Evolutionary conservation across 1,140 invertebrate species (phyloP), one percentile per base, ranked within the genome.

Genomic region (Temnothorax longispinosus): DNA sequence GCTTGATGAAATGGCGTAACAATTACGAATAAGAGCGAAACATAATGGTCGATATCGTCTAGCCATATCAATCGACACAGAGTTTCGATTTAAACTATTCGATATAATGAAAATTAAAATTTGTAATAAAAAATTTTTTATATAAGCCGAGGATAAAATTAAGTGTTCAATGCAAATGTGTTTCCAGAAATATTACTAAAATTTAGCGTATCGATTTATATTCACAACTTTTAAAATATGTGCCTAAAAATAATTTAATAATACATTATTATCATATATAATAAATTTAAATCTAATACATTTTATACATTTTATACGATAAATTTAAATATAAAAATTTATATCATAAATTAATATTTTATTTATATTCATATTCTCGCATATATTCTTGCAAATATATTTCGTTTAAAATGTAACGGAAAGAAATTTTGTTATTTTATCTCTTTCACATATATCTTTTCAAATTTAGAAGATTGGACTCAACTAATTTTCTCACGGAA

Each of bases 1-100:
- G 13, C 27, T 32, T 35, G 13, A 47, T 21, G 52, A 82, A 72
- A 82, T 74, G 52, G 60, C 41, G n/a, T 72, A 74, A 82, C 58
- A 38, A 82, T 58, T 18, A 52, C 41, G 52, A 82, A 47, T 58
- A 72, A 32, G 11, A 21, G 41, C 62, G 18, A 50, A 27, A 6
- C 32, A 52, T 13, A 38, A 64, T n/a, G 1, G 27, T 64, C n/a
- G 35, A 41, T 50, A 50, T 50, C 8, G 8, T 47, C 58, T 18
- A 78, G 32, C n/a, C 8, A 69, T 5, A 8, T 5, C 3, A 38
- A 38, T n/a, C 3, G 64, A n/a, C 15, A 27, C 15, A 52, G 27
- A 27, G 7, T 52, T 72, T 7, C 69, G 35, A 32, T 54, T 67
- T 44, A 4, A 67, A 67, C 38, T 3, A 5, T 41, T 27, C 15